Conservation (phyloP, 2,888 invertebrate species). For the Erebia epiphron region DNA sequence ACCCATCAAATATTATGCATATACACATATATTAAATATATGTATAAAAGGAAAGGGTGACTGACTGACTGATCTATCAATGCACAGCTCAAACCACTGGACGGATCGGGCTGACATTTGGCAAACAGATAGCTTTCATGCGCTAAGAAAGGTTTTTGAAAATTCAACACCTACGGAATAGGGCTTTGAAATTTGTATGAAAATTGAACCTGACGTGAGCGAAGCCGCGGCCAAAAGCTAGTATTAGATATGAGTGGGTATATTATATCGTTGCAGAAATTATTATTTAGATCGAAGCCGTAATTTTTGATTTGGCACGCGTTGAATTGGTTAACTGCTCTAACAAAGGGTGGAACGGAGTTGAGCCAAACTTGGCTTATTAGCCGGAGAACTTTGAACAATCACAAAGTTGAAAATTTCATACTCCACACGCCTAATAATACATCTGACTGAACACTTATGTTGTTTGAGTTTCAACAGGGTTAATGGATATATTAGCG, state of each 20-base stretch:
- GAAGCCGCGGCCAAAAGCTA: too few species aligned
- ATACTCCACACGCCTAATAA: conserved; percentile 32
- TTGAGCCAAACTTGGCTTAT: conserved; percentile 39
- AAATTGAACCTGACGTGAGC: too few species aligned
- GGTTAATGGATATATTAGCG: not conserved
- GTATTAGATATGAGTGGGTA: not conserved
- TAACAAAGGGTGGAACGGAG: conserved; percentile 41
- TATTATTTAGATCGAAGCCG: conserved; percentile 32
- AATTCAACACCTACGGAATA: too few species aligned
- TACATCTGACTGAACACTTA: conserved; percentile 26
- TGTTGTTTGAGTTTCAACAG: conserved; percentile 4
- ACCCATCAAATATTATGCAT: too few species aligned
- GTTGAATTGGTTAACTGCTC: conserved; percentile 42
- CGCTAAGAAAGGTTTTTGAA: too few species aligned
- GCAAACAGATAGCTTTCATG: too few species aligned
- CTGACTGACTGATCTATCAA: too few species aligned
- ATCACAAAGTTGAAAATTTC: conserved; percentile 40
- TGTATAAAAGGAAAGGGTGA: too few species aligned
- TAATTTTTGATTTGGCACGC: conserved; percentile 42
- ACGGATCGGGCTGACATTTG: too few species aligned
- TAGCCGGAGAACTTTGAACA: conserved; percentile 41
- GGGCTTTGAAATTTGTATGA: too few species aligned
- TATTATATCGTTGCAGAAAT: not conserved
- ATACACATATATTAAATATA: too few species aligned
- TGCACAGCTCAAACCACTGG: too few species aligned